Base-by-base conservation (phyloP, 2,888 invertebrate species). In the Apodemia duryi region DNA sequence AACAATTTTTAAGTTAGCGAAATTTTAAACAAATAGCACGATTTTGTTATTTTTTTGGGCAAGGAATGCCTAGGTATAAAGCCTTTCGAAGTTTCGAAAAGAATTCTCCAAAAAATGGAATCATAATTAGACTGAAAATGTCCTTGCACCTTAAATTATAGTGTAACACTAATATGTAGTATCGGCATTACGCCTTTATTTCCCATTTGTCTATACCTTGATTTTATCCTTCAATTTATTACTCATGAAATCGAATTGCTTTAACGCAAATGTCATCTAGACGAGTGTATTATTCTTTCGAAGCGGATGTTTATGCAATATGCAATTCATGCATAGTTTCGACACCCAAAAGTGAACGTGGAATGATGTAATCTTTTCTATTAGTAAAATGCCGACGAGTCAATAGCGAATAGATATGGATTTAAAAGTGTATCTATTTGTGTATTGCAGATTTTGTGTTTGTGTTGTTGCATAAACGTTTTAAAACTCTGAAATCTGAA, bases 311-410 rank as follows among this genome's bases (percentile, higher is more conserved):
- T 87, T 86, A 80, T 87, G 86, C 82, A 88, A 86, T 80, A 70
- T 85, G 84, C 86, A 87, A 84, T 80, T 82, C 79, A 81, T 84
- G 83, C 81, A 84, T 81, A 80, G 82, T 89, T 85, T 85, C 85
- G 84, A 84, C 84, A 88, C 78, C 81, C 80, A 86, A 87, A 88
- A 89, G 88, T 87, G 87, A 89, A 84, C 78, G 88, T 83, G 75
- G 74, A 69, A 70, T 89, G 85, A 89, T 76, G 89, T 78, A 89
- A 89, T 77, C 77, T 81, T 84, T 85, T 71, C 66, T 84, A 87
- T 83, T 82, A 81, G 79, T 80, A 76, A 81, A 77, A 79, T 81
- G 83, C 75, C 75, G 77, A 74, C 78, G 77, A 75, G 73, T 73
- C 76, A 79, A 78, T 79, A 73, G 79, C 76, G 80, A 76, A 77